A percentile compares a stretch with the other conserved stretches of the same genome.
These are phyloP conservation scores for Picus viridis DNA, from an alignment of 2,797 vertebrate genomes.

Conservation along the genomic window DNA sequence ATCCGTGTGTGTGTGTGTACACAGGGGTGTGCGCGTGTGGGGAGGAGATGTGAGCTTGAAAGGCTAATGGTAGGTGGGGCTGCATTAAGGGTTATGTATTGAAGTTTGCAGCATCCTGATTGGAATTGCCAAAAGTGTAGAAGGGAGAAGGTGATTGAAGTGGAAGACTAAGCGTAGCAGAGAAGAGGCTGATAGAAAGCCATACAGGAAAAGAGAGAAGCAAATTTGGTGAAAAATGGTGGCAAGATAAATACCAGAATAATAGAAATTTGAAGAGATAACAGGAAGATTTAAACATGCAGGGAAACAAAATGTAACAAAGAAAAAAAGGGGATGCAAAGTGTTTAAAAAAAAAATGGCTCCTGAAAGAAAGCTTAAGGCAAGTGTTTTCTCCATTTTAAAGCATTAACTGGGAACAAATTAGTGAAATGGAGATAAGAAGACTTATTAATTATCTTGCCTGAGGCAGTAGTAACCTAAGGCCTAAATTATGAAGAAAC, in stretches of 20 bases:
- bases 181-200: not conserved
- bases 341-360: not conserved
- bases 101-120: not conserved
- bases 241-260: not conserved
- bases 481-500: not conserved
- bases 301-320: not conserved
- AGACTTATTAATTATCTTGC: not conserved
- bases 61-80: not conserved
- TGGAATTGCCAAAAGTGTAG: not conserved
- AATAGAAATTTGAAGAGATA: not conserved
- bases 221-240: not conserved
- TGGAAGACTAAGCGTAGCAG: not conserved
- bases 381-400: constrained; percentile 2
- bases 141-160: not conserved
- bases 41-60: not conserved
- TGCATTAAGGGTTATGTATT: not conserved
- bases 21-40: rapidly evolving
- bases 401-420: not conserved
- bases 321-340: not conserved
- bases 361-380: not conserved
- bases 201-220: not conserved
- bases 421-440: not conserved
- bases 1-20: rapidly evolving
- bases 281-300: not conserved
- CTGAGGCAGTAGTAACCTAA: not conserved